Evolutionary conservation across 1,140 invertebrate genomes (phyloP), one percentile per base, ranked within the genome.

Genomic region (Ceratina australensis): DNA sequence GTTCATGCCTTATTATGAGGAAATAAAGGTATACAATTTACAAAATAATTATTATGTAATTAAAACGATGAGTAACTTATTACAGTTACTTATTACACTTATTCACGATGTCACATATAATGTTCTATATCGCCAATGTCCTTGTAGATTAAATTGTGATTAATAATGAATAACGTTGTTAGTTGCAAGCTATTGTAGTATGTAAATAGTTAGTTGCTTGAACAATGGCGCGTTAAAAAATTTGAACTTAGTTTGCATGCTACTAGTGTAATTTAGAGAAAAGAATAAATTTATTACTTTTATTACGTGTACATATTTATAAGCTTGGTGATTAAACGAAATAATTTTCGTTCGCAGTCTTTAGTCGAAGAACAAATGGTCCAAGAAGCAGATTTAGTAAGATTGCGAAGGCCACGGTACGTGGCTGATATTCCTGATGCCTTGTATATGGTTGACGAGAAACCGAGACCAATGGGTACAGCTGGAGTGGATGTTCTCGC

Each of bases 1-100:
- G 47, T 99, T 98, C 91, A 96, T 97, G 93, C 98, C 98, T 18
- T 98, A 98, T 90, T 97, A 97, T 85, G 98, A 99, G 89, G 98
- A 98, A 93, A 95, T 97, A 1, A 98, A 98, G 94, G 96, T 96
- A 89, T n/a, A 50, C 8, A 20, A 42, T 7, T 8, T 59, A 28
- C 8, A 59, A 22, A 24, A 1, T 22, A 50, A 50, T 26, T 66
- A 18, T 22, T 24, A 12, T 7, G 28, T 18, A 49, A 15, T 18
- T 24, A 24, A 65, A 50, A 47, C 0, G 13, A 64, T 20, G 3
- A 3, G 50, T 52, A 52, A 65, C 5, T 15, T 18, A 13, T 65
- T 49, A n/a, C n/a, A n/a, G n/a, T n/a, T n/a, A n/a, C n/a, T n/a
- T n/a, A n/a, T n/a, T n/a, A n/a, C n/a, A n/a, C 5, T 15, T 18